Conservation (phyloP, 1,140 invertebrate genomes). For the Ips typographus region DNA sequence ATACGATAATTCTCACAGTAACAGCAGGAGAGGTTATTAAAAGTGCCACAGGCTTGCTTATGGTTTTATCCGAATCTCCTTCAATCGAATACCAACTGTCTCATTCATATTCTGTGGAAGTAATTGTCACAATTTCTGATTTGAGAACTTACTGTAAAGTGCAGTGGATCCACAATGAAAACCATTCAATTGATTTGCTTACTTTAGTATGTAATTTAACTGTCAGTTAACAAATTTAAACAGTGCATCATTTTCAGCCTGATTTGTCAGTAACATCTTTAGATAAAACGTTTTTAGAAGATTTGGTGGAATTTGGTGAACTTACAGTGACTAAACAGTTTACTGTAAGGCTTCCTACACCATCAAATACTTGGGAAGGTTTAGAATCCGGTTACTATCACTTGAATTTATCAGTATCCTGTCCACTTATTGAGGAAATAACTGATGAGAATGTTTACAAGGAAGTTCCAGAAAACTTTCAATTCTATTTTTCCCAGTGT, state of each 20-base stretch:
- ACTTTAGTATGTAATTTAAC: constrained; percentile 22
- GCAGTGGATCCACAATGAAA: constrained; percentile 22
- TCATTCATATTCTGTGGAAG: constrained; percentile 22
- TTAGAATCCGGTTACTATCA: constrained; percentile 18
- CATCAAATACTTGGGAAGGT: constrained; percentile 27
- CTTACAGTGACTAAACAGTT: constrained; percentile 23
- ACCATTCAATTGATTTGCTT: constrained; percentile 4
- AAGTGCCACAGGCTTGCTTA: constrained; percentile 12
- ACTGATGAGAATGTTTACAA: constrained; percentile 19
- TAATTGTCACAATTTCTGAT: constrained; percentile 23
- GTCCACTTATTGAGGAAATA: constrained; percentile 20
- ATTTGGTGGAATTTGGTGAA: constrained; percentile 33
- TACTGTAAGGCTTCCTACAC: constrained; percentile 29
- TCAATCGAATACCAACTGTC: constrained; percentile 30
- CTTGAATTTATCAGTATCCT: constrained; percentile 26
- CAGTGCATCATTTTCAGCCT: constrained; percentile 24
- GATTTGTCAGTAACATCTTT: constrained; percentile 32
- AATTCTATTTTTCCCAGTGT: constrained; percentile 1
- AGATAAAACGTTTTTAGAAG: constrained; percentile 33
- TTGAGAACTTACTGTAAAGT: constrained; percentile 32
- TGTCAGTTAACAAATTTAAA: neutral
- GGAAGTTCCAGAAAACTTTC: constrained; percentile 8
- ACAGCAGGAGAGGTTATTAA: neutral
- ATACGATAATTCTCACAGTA: constrained; percentile 7
- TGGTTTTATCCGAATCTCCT: constrained; percentile 13